These are phyloP conservation scores for Ashinkailepas kermadecensis DNA, from an alignment of 2,888 invertebrate genomes.

Conservation along the genomic window DNA sequence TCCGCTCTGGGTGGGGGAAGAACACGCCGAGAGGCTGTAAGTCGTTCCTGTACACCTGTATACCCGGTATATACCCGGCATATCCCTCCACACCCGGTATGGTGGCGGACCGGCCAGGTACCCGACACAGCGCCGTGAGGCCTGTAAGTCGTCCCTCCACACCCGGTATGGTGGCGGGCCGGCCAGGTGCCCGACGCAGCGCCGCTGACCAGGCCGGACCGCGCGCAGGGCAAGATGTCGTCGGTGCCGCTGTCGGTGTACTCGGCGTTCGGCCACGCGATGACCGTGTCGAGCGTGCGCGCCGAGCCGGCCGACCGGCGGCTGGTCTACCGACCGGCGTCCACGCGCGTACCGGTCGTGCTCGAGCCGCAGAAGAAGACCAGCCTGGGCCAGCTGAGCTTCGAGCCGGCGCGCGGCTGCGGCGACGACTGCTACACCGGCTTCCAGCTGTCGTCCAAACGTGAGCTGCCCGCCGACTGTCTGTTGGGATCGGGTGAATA, in stretches of 20 bases:
- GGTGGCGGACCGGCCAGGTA: too few relatives aligned
- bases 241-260: slow-evolving; percentile 67
- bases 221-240: slow-evolving; percentile 62
- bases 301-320: slow-evolving; percentile 56
- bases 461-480: slow-evolving; percentile 20
- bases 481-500: too few relatives aligned
- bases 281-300: slow-evolving; percentile 63
- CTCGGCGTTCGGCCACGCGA: slow-evolving; percentile 68
- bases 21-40: too few relatives aligned
- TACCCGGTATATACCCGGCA: too few relatives aligned
- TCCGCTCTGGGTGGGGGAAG: too few relatives aligned
- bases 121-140: too few relatives aligned
- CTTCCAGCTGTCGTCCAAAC: slow-evolving; percentile 52
- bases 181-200: not conserved
- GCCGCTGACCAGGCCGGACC: not conserved
- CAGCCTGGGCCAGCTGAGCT: slow-evolving; percentile 52
- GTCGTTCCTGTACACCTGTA: too few relatives aligned
- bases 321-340: slow-evolving; percentile 48
- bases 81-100: too few relatives aligned
- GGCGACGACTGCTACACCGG: slow-evolving; percentile 68
- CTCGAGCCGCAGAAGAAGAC: slow-evolving; percentile 45
- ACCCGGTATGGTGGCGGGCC: too few relatives aligned
- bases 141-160: too few relatives aligned
- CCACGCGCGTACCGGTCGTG: slow-evolving; percentile 45
- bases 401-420: slow-evolving; percentile 66